These are phyloP conservation scores for Dryocosmus kuriphilus DNA, from an alignment of 2,888 invertebrate genomes.

Conservation along the genomic window DNA sequence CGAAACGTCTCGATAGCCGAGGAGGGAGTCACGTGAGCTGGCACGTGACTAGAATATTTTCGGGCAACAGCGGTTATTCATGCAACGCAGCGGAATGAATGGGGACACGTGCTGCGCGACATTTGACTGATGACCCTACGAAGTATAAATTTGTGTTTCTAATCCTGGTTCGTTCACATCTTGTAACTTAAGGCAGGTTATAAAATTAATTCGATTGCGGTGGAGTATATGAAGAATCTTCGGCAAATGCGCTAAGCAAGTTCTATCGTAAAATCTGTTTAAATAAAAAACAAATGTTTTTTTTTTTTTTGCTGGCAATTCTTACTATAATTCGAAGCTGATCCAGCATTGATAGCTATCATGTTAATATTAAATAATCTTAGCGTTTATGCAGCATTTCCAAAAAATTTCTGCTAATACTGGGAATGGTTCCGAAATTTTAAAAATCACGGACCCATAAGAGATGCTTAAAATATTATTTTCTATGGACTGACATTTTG, in stretches of 20 bases:
- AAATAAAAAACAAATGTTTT: too few relatives aligned
- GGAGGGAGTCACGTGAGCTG: constrained; percentile 52
- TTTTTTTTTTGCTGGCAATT: too few relatives aligned
- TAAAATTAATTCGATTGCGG: constrained; percentile 53
- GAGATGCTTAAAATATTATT: too few relatives aligned
- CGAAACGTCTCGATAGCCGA: constrained; percentile 22
- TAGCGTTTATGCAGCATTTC: too few relatives aligned
- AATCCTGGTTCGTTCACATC: constrained; percentile 61
- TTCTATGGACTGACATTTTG: too few relatives aligned
- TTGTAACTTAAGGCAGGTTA: constrained; percentile 31
- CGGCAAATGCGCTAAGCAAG: constrained; percentile 14
- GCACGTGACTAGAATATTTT: constrained; percentile 69
- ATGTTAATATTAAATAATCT: too few relatives aligned
- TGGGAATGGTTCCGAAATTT: too few relatives aligned
- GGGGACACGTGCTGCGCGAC: constrained; percentile 71
- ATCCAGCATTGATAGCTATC: too few relatives aligned
- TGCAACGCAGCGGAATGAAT: constrained; percentile 76
- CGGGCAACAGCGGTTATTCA: constrained; percentile 70
- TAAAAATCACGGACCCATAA: too few relatives aligned
- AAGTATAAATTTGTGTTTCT: constrained; percentile 66
- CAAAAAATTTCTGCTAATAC: too few relatives aligned
- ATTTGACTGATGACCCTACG: constrained; percentile 72
- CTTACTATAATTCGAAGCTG: too few relatives aligned
- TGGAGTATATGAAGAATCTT: constrained; percentile 50
- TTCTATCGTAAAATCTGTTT: too few relatives aligned